These are phyloP conservation scores for Sebastes fasciatus DNA, from an alignment of 2,113 vertebrate species.

Conservation along the genomic window DNA sequence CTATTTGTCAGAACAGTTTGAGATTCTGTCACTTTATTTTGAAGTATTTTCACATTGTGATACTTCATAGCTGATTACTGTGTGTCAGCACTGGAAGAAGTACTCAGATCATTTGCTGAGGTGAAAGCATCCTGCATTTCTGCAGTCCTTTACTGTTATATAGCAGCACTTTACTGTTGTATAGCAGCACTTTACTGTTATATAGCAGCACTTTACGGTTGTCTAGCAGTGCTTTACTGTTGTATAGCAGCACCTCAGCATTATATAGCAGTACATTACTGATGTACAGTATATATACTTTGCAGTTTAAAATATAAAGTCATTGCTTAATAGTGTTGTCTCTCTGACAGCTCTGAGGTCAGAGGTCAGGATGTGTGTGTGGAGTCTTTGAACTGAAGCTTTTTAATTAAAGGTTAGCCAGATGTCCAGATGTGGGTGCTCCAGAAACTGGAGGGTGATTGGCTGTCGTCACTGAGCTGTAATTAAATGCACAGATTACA, in stretches of 20 bases:
- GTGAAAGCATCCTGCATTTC: too few relatives aligned
- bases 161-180: neutral
- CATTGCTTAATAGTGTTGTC: neutral
- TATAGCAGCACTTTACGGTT: too few relatives aligned
- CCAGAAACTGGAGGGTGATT: conserved; percentile 54
- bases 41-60: too few relatives aligned
- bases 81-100: too few relatives aligned
- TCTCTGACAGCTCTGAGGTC: neutral
- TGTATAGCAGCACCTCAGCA: neutral
- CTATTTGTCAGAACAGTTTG: too few relatives aligned
- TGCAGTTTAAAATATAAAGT: neutral
- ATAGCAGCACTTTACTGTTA: neutral
- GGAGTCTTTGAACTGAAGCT: conserved; percentile 21
- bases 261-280: neutral
- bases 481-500: conserved; percentile 62
- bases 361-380: conserved; percentile 2
- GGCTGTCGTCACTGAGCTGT: conserved; percentile 47
- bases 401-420: conserved; percentile 46
- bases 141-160: neutral
- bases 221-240: neutral
- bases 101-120: too few relatives aligned
- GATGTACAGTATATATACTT: neutral
- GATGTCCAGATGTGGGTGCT: conserved; percentile 36
- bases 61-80: too few relatives aligned
- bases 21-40: too few relatives aligned